Percentiles rank a stretch among this genome's conserved stretches.
These are phyloP conservation scores for Heteractis magnifica DNA, from an alignment of 92 coral and sea anemone species.

Conservation along the genomic window DNA sequence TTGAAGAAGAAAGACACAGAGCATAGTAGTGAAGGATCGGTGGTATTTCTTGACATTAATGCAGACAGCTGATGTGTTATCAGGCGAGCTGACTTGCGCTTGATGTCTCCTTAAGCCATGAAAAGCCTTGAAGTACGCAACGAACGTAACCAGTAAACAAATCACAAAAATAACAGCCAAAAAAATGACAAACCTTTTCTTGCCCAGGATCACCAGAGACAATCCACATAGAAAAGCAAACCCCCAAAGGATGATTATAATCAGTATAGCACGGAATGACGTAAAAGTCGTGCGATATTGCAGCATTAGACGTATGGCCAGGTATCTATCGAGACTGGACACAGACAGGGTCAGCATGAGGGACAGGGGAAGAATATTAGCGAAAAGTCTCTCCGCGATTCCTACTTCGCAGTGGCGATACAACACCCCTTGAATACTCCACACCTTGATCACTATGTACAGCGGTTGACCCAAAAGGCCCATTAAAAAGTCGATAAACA, in stretches of 20 bases:
- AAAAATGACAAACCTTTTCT: background rate
- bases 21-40: constrained; percentile 42
- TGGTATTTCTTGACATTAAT: constrained; percentile 46
- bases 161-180: constrained; percentile 21
- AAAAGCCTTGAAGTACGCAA: constrained; percentile 32
- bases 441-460: constrained; percentile 26
- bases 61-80: constrained; percentile 15
- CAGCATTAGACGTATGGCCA: constrained; percentile 43
- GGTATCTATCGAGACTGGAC: constrained; percentile 33
- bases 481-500: constrained; percentile 31
- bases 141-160: constrained; percentile 38
- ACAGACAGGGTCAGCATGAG: constrained; percentile 32
- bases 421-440: constrained; percentile 1
- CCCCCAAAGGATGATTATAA: constrained; percentile 14
- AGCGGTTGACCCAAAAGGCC: constrained; percentile 44
- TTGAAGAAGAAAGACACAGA: constrained; percentile 38
- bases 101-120: constrained; percentile 32
- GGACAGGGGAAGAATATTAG: constrained; percentile 27
- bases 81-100: constrained; percentile 13
- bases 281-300: constrained; percentile 39
- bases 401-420: constrained; percentile 3
- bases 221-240: constrained; percentile 14
- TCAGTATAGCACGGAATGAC: constrained; percentile 38
- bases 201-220: background rate
- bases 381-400: constrained; percentile 6